phyloP scores from a whole-genome alignment of 2,888 invertebrate species.

The Colostygia pectinataria region DNA sequence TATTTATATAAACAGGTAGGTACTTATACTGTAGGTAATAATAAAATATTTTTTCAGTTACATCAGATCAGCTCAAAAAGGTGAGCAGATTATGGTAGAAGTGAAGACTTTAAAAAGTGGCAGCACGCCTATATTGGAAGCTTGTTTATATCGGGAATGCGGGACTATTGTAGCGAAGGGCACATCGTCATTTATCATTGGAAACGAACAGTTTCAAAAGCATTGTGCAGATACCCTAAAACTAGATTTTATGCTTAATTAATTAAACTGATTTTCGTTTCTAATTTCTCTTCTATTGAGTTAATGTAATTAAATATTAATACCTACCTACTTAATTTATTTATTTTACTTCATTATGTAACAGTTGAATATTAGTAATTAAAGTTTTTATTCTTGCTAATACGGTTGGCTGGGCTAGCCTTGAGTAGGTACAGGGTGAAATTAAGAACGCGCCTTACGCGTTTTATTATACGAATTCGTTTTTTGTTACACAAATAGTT shows the following conservation, averaged over 20 bases:
- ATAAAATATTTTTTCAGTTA: slow-evolving; percentile 34
- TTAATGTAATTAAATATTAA: too few species aligned
- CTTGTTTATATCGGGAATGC: slow-evolving; percentile 32
- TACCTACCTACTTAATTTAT: not conserved
- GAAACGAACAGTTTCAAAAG: slow-evolving; percentile 33
- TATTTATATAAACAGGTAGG: not conserved
- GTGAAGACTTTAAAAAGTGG: slow-evolving; percentile 38
- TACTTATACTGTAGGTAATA: not conserved
- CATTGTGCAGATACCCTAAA: slow-evolving; percentile 26
- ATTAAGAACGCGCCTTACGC: too few species aligned
- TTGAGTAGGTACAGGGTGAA: too few species aligned
- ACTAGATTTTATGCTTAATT: slow-evolving; percentile 3
- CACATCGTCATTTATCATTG: slow-evolving; percentile 34
- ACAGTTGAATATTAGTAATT: too few species aligned
- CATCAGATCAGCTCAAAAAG: slow-evolving; percentile 35
- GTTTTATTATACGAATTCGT: too few species aligned
- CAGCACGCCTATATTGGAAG: slow-evolving; percentile 38
- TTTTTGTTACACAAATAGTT: too few species aligned
- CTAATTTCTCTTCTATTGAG: too few species aligned
- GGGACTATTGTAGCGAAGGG: slow-evolving; percentile 44
- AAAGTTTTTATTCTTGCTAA: too few species aligned
- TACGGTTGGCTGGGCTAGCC: too few species aligned
- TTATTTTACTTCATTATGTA: too few species aligned
- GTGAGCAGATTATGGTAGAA: slow-evolving; percentile 42
- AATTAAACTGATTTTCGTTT: too few species aligned